These are phyloP conservation scores for Megalurothrips usitatus DNA, from an alignment of 2,888 invertebrate genomes.

Conservation along the genomic window DNA sequence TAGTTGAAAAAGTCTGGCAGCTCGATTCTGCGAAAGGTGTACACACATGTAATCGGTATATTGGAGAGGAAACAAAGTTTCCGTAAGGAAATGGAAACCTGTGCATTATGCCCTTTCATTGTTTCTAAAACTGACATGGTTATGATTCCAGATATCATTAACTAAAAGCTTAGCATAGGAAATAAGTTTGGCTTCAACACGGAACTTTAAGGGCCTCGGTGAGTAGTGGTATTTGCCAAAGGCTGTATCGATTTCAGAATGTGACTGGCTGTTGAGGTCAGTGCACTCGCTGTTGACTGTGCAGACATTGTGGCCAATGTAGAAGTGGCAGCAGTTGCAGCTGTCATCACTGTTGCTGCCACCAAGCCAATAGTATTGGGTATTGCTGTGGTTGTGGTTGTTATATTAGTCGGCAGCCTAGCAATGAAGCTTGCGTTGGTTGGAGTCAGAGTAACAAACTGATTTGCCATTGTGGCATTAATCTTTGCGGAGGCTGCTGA, in stretches of 20 bases:
- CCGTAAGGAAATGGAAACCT: too few species aligned
- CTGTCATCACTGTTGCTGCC: not conserved
- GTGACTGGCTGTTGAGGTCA: not conserved
- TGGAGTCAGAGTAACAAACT: not conserved
- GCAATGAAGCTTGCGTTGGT: not conserved
- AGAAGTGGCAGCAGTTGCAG: not conserved
- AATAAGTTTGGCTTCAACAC: not conserved
- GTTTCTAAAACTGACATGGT: too few species aligned
- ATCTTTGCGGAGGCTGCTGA: not conserved
- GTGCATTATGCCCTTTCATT: too few species aligned
- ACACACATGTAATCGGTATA: too few species aligned
- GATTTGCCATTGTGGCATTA: not conserved
- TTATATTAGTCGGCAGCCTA: not conserved
- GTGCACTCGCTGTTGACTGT: not conserved
- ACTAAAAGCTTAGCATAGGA: not conserved
- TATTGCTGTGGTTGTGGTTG: not conserved
- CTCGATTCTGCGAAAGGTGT: too few species aligned
- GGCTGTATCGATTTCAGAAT: not conserved
- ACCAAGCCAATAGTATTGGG: not conserved
- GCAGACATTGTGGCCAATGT: not conserved
- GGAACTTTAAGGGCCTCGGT: not conserved
- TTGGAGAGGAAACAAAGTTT: too few species aligned
- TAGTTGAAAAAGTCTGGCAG: too few species aligned
- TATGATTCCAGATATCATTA: too few species aligned
- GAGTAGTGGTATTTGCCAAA: not conserved